Evolutionary conservation across 1,140 invertebrate species (phyloP).

Genomic region (Heliconius hewitsoni): DNA sequence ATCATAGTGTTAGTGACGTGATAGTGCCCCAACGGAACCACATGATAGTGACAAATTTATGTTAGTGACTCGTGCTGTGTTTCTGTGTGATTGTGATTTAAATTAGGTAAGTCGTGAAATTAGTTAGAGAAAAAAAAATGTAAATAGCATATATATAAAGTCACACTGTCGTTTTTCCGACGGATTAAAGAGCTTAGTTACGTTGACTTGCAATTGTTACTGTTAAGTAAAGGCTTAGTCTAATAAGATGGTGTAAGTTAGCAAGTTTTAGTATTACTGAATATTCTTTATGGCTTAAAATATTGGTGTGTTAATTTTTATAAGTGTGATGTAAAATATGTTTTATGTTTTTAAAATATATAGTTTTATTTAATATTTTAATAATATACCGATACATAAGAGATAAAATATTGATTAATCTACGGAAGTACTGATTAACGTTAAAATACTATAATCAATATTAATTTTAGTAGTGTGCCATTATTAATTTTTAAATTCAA

Average conservation of each 20-base stretch:
- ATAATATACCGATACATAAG: neutral
- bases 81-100: slow-evolving; percentile 19
- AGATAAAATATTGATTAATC: too few species aligned
- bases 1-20: slow-evolving; percentile 67
- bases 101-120: slow-evolving; percentile 30
- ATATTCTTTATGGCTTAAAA: neutral
- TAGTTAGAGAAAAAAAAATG: slow-evolving; percentile 13
- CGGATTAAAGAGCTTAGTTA: slow-evolving; percentile 26
- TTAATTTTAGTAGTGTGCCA: neutral
- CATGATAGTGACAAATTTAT: slow-evolving; percentile 44
- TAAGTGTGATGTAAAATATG: neutral
- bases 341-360: neutral
- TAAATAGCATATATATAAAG: slow-evolving; percentile 27
- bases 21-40: slow-evolving; percentile 42
- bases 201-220: slow-evolving; percentile 32
- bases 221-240: slow-evolving; percentile 33
- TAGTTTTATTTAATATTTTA: neutral
- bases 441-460: neutral
- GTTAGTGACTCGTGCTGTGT: slow-evolving; percentile 44
- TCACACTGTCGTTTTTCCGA: slow-evolving; percentile 21
- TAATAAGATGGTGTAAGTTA: slow-evolving; percentile 13
- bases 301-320: neutral
- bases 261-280: neutral
- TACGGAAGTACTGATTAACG: neutral
- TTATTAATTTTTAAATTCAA: slow-evolving; percentile 3